Evolutionary conservation across 2,113 vertebrate genomes (phyloP).

Genomic region (Rana temporaria): DNA sequence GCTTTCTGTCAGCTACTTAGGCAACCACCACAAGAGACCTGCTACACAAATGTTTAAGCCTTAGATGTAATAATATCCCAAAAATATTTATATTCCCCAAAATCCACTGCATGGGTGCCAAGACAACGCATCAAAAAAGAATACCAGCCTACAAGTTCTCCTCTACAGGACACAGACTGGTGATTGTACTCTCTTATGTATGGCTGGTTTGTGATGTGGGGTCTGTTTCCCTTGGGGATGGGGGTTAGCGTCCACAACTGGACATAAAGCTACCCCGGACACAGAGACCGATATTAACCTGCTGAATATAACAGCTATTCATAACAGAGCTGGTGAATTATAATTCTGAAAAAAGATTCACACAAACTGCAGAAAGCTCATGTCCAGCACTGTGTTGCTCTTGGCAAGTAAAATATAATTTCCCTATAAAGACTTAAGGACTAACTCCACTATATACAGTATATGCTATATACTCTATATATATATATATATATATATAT

Average conservation of each 20-base stretch:
- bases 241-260: slow-evolving; percentile 14
- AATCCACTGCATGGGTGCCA: slow-evolving; percentile 5
- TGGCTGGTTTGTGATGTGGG: slow-evolving; percentile 9
- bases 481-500: no score
- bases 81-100: background rate
- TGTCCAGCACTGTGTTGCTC: slow-evolving; percentile 7
- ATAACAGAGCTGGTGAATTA: slow-evolving; percentile 7
- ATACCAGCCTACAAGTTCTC: background rate
- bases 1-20: no score
- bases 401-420: slow-evolving; percentile 29
- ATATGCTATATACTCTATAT: no score
- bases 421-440: background rate
- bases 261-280: slow-evolving; percentile 17
- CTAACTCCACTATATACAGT: background rate
- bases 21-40: no score
- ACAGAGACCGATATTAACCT: slow-evolving; percentile 39
- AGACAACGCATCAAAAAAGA: background rate
- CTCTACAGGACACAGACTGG: background rate
- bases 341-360: slow-evolving; percentile 2
- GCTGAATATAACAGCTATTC: slow-evolving; percentile 34
- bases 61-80: background rate
- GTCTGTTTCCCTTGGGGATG: slow-evolving; percentile 11
- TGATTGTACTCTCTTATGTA: slow-evolving; percentile 33
- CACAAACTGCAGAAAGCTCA: background rate
- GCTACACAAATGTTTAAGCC: no score